Evolutionary conservation across 2,797 vertebrate genomes (phyloP), one percentile per base, ranked within the genome.

Genomic region (Trichosurus vulpecula): DNA sequence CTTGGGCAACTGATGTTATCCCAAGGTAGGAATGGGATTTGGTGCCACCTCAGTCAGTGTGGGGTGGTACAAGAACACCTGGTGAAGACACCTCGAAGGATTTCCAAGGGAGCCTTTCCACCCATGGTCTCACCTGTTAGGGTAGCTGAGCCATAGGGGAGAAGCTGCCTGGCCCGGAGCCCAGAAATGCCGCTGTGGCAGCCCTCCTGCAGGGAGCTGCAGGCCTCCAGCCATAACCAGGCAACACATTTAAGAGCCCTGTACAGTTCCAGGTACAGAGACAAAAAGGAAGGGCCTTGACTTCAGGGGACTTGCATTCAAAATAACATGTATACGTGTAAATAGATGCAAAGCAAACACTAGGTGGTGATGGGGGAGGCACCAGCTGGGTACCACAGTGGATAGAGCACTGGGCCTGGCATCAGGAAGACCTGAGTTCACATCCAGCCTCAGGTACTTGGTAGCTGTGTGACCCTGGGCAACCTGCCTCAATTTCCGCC

Each of bases 1-100:
- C 57, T 94, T 0, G 13, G 66, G 93, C 51, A 66, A 94, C 95
- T 95, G 96, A 11, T 87, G 74, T 47, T 51, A 25, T 47, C 74
- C 10, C 41, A 87, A 47, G 22, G 9, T 51, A 47, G 74, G 25
- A 47, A 27, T 81, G n/a, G 66, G 66, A n/a, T 66, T 66, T n/a
- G 14, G 61, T n/a, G 61, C 66, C 6, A 9, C 66, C 8, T 41
- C 16, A 27, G 41, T 47, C 41, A 10, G 19, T 3, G 16, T 47
- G 41, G 74, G 31, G 41, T 25, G 22, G 74, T 3, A 87, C 6
- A 51, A 35, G 35, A 74, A 8, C 61, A n/a, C 61, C 1, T 14
- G 58, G 58, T 3, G 16, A 74, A 41, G 35, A 19, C 16, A 16
- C 61, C 61, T 66, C 35, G 8, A 6, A 41, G 35, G 35, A 6